A percentile compares a stretch with the other conserved stretches of the same genome.
These are phyloP conservation scores for Benthosema pterotum DNA, from an alignment of 2,797 vertebrate species.

Conservation along the genomic window DNA sequence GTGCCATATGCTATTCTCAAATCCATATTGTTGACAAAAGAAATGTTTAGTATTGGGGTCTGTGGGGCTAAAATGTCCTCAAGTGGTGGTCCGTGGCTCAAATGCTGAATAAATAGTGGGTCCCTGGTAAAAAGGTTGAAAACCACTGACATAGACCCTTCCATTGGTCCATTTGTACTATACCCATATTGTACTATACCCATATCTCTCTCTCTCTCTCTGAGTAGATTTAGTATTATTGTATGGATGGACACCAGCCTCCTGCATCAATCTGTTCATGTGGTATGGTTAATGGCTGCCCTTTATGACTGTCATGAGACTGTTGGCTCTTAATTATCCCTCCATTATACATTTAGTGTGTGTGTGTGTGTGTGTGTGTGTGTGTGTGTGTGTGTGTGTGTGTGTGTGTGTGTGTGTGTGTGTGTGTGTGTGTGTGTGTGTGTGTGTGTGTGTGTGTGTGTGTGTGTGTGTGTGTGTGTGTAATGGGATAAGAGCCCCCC, in stretches of 20 bases:
- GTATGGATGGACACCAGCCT: not conserved
- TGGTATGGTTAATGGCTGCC: not conserved
- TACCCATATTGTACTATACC: too few relatives aligned
- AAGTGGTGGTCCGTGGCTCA: too few relatives aligned
- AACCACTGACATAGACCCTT: too few relatives aligned
- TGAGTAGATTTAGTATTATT: not conserved
- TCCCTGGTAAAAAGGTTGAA: too few relatives aligned
- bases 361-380: not conserved
- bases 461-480: conserved; percentile 1
- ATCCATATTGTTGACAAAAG: too few relatives aligned
- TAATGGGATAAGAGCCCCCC: conserved; percentile 29
- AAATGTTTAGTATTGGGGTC: too few relatives aligned
- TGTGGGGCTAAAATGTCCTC: too few relatives aligned
- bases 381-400: conserved; percentile 25
- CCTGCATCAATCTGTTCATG: not conserved
- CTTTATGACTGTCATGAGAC: not conserved
- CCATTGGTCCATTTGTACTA: too few relatives aligned
- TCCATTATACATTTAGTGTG: conserved; percentile 5
- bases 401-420: conserved; percentile 3
- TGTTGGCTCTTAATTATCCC: not conserved
- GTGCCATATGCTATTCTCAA: too few relatives aligned
- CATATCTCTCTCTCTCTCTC: too few relatives aligned
- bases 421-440: not conserved
- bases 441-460: conserved; percentile 25
- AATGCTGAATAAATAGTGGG: too few relatives aligned